Percentiles rank a stretch among this genome's conserved stretches.
phyloP scores from a whole-genome alignment of 2,888 invertebrate species.

The Masnerella sp. region DNA sequence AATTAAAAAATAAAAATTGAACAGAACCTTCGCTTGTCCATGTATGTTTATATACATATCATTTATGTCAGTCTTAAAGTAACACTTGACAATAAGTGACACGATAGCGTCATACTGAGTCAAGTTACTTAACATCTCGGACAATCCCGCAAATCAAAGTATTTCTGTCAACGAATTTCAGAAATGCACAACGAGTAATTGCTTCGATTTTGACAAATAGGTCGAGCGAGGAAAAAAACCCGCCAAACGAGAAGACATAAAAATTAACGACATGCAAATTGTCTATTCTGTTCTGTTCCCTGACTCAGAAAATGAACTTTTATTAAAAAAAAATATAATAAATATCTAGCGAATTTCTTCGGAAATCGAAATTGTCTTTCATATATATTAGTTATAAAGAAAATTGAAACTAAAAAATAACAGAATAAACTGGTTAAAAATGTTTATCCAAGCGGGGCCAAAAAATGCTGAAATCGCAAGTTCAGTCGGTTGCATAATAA shows the following conservation, averaged over 20 bases:
- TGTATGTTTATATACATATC: background rate
- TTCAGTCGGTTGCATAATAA: conserved; percentile 40
- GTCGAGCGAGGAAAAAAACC: background rate
- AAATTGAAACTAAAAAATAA: no score
- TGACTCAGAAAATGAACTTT: background rate
- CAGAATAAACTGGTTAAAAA: no score
- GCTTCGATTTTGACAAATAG: background rate
- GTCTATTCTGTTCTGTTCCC: conserved; percentile 11
- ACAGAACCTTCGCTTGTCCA: background rate
- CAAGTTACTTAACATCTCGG: background rate
- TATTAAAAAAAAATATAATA: no score
- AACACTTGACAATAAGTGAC: background rate
- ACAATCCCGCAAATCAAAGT: background rate
- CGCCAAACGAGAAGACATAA: conserved; percentile 1
- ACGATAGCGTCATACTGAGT: background rate
- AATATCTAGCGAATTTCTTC: no score
- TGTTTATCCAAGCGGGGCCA: conserved; percentile 16
- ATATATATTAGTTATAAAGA: no score
- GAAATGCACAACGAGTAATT: background rate
- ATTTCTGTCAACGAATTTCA: background rate
- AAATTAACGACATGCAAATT: conserved; percentile 29
- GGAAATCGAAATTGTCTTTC: no score
- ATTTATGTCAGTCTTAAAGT: conserved; percentile 2
- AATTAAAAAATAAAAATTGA: background rate
- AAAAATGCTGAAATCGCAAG: conserved; percentile 44